Base-by-base conservation (phyloP, 2,888 invertebrate species). In the Chrysina gloriosa region DNA sequence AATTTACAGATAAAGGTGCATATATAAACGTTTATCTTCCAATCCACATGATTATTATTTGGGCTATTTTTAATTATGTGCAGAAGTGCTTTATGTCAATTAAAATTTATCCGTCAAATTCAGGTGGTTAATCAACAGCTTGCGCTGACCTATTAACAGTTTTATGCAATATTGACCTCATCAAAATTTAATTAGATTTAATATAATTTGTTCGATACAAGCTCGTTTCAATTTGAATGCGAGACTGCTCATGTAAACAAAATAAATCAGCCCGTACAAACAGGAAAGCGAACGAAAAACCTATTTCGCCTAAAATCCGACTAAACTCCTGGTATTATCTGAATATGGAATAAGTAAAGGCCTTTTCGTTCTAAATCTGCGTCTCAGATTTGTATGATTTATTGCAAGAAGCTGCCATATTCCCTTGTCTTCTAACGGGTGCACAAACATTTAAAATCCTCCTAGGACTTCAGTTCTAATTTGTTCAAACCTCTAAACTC, bases 301-400 rank as follows among this genome's bases (percentile, higher is more conserved):
- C 58, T 58, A 58, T 58, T 39, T 39, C 23, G 39, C 14, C 58
- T 39, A 58, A 58, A 58, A 39, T 39, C 58, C 58, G 9, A 25
- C 58, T 58, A 58, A 58, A 58, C 58, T 58, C 11, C 25, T 6
- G 11, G 58, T 27, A 58, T 58, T 58, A 58, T 58, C 23, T 58
- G 58, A 58, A 58, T 58, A 25, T 58, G 58, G 42, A 58, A 39
- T 58, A 58, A 58, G 58, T 58, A 39, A 36, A 25, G 39, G 14
- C 23, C 19, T 58, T 58, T 39, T 58, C 42, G 39, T 39, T 25
- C 23, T 42, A 58, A 58, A 23, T 58, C 58, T 25, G 25, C 25
- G 39, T 36, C 58, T 58, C 39, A 39, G 34, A 58, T 58, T 31
- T 39, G 14, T 25, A 58, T 58, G 58, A 58, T 58, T 58, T 58